Conservation (phyloP, 1,140 invertebrate genomes). For the Pachypsylla venusta region DNA sequence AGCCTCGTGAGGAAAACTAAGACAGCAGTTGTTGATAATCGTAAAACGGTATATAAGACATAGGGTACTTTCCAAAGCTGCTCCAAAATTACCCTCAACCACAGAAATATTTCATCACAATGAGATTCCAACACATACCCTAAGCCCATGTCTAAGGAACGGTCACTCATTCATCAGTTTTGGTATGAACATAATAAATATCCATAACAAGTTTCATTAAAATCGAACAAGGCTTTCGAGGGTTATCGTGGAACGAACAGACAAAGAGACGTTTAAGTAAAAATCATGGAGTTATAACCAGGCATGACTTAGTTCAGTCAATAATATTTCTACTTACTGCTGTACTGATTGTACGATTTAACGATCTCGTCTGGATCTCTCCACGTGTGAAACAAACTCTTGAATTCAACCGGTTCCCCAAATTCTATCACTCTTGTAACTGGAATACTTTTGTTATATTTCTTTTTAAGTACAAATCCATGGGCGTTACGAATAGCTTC, state of each 20-base stretch:
- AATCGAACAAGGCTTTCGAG: too few relatives aligned
- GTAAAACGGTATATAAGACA: too few relatives aligned
- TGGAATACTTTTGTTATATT: slow-evolving; percentile 53
- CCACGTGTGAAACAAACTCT: slow-evolving; percentile 66
- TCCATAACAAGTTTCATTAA: too few relatives aligned
- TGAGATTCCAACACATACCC: too few relatives aligned
- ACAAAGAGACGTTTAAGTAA: too few relatives aligned
- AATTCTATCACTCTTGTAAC: slow-evolving; percentile 65
- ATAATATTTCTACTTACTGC: neutral
- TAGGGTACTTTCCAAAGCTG: too few relatives aligned
- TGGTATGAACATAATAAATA: neutral
- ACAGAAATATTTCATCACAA: too few relatives aligned
- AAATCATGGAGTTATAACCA: neutral
- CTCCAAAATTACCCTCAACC: too few relatives aligned
- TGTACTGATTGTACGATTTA: neutral
- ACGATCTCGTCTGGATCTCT: slow-evolving; percentile 28
- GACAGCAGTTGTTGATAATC: too few relatives aligned
- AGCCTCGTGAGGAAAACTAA: too few relatives aligned
- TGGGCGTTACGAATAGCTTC: slow-evolving; percentile 74
- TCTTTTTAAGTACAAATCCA: slow-evolving; percentile 78
- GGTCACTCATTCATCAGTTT: neutral
- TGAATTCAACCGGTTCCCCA: slow-evolving; percentile 74
- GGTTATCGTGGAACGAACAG: too few relatives aligned
- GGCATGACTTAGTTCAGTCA: neutral
- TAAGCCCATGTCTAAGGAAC: neutral